These are phyloP conservation scores for Arge pagana DNA, from an alignment of 2,888 invertebrate species.

Conservation along the genomic window DNA sequence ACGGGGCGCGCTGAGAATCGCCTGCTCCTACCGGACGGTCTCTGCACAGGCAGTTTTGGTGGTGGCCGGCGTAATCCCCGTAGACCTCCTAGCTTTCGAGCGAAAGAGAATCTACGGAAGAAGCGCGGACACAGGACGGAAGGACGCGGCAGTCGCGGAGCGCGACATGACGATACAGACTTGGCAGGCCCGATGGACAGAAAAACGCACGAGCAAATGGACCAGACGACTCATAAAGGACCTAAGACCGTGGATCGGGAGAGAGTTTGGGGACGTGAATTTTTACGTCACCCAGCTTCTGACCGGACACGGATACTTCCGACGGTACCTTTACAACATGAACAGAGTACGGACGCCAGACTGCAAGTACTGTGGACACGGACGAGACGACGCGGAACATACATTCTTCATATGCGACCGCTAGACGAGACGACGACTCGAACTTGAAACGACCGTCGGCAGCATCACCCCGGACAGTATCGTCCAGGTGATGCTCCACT, in stretches of 20 bases:
- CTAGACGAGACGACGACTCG: too few relatives aligned
- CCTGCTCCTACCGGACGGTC: constrained; percentile 32
- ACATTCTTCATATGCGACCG: too few relatives aligned
- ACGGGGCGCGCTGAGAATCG: constrained; percentile 23
- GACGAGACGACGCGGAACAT: too few relatives aligned
- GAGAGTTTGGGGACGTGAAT: constrained; percentile 28
- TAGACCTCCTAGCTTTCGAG: constrained; percentile 28
- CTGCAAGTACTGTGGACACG: too few relatives aligned
- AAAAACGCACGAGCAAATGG: constrained; percentile 27
- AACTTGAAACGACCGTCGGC: too few relatives aligned
- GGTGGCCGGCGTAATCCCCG: constrained; percentile 29
- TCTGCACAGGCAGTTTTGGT: constrained; percentile 30
- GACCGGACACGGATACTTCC: constrained; percentile 7
- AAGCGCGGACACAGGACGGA: constrained; percentile 3
- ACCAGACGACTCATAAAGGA: constrained; percentile 25
- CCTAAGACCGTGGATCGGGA: constrained; percentile 24
- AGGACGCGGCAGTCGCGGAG: too few relatives aligned
- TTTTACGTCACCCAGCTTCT: background rate
- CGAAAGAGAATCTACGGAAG: constrained; percentile 4
- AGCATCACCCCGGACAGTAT: too few relatives aligned
- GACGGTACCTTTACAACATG: too few relatives aligned
- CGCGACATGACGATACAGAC: too few relatives aligned
- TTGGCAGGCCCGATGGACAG: constrained; percentile 29
- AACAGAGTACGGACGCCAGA: too few relatives aligned
- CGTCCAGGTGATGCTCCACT: too few relatives aligned